A percentile compares a stretch with the other conserved stretches of the same genome.
Evolutionary conservation across 2,797 vertebrate species (phyloP).

Genomic region (Sternarchorhynchus goeldii): DNA sequence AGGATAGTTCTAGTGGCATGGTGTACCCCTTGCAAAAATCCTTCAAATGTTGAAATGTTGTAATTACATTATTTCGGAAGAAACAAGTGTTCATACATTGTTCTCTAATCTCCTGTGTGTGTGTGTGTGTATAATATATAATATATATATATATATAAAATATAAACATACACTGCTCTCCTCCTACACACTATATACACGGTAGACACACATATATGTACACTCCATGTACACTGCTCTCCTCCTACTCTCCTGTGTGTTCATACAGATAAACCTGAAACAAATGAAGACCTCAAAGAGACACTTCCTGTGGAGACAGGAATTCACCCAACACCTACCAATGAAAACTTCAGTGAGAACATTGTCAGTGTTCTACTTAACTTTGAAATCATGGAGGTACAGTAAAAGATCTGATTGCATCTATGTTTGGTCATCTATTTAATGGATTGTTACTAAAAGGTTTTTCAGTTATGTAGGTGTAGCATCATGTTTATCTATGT

Average conservation of each 20-base stretch:
- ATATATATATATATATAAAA: no score
- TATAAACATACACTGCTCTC: no score
- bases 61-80: no score
- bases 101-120: no score
- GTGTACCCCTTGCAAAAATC: no score
- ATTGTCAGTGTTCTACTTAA: slow-evolving; percentile 81
- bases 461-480: not conserved
- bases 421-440: not conserved
- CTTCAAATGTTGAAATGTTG: no score
- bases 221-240: not conserved
- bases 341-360: slow-evolving; percentile 66
- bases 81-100: no score
- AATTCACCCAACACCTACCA: not conserved
- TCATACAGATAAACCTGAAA: slow-evolving; percentile 61
- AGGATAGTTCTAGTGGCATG: no score
- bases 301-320: slow-evolving; percentile 19
- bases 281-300: slow-evolving; percentile 50
- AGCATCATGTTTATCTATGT: not conserved
- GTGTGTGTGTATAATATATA: no score
- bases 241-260: not conserved
- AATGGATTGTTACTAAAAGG: not conserved
- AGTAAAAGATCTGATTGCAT: not conserved
- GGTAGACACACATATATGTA: not conserved
- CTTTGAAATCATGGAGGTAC: slow-evolving; percentile 90
- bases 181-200: not conserved